A percentile compares a stretch with the other conserved stretches of the same genome.
Evolutionary conservation across 1,140 invertebrate genomes (phyloP).

Genomic region (Myzus persicae): DNA sequence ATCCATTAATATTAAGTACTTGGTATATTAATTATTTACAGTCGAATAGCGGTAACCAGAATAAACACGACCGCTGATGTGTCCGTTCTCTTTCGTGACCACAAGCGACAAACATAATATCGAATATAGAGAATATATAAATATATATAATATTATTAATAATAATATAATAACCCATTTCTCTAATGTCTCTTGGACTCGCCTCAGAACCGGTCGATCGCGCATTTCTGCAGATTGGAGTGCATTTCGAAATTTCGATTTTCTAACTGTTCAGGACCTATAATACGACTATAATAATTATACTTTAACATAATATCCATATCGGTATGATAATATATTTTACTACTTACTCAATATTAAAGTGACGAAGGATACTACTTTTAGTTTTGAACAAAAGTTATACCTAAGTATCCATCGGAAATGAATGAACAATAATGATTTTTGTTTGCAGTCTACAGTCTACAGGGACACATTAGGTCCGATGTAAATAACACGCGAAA

Average conservation of each 20-base stretch:
- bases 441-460: not conserved
- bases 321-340: not conserved
- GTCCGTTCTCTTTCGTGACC: slow-evolving; percentile 11
- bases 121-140: not conserved
- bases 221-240: not conserved
- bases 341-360: not conserved
- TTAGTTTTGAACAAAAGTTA: not conserved
- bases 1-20: not conserved
- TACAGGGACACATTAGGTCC: too few species aligned
- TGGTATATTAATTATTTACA: not conserved
- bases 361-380: not conserved
- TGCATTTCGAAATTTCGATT: slow-evolving; percentile 12
- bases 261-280: not conserved
- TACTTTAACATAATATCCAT: not conserved
- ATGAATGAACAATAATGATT: not conserved
- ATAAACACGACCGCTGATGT: not conserved
- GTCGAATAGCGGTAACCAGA: not conserved
- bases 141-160: not conserved
- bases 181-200: not conserved
- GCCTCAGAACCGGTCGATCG: not conserved
- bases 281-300: not conserved
- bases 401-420: not conserved
- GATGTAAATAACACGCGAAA: too few species aligned
- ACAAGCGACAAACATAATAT: not conserved
- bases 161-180: slow-evolving; percentile 18